Evolutionary conservation across 2,888 invertebrate genomes (phyloP).

Genomic region (Athalia cordata): DNA sequence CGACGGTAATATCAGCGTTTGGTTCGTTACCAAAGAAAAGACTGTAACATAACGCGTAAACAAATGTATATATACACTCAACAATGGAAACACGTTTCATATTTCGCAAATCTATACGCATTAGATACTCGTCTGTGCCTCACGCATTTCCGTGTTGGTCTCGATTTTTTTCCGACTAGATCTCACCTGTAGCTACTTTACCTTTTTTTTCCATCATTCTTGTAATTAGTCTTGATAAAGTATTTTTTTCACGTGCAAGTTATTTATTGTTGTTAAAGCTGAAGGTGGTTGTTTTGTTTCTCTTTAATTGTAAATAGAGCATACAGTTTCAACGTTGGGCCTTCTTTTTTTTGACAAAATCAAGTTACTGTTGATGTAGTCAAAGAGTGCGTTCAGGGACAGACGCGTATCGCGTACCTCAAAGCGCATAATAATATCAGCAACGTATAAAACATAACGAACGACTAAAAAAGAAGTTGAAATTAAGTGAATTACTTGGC

Average conservation of each 20-base stretch:
- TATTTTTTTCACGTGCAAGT: background rate
- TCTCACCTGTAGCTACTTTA: background rate
- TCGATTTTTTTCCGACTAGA: background rate
- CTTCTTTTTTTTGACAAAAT: background rate
- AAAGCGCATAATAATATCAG: constrained; percentile 32
- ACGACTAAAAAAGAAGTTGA: background rate
- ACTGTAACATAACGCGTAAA: constrained; percentile 68
- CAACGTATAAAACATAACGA: constrained; percentile 7
- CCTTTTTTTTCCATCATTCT: background rate
- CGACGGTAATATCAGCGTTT: constrained; percentile 94
- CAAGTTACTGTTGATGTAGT: too few relatives aligned
- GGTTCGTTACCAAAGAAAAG: constrained; percentile 91
- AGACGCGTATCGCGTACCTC: constrained; percentile 23
- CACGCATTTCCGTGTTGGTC: background rate
- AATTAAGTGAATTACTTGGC: background rate
- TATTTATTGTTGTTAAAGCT: constrained; percentile 16
- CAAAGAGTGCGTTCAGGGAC: background rate
- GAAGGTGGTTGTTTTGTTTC: background rate
- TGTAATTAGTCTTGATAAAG: background rate
- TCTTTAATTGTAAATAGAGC: constrained; percentile 29
- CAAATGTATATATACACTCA: constrained; percentile 54
- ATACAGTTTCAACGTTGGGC: background rate
- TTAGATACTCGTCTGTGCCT: constrained; percentile 29
- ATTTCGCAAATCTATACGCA: constrained; percentile 17
- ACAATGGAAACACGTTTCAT: constrained; percentile 39